Evolutionary conservation across 2,113 vertebrate species (phyloP), one percentile per base, ranked within the genome.

Genomic region (Hyaena hyaena): DNA sequence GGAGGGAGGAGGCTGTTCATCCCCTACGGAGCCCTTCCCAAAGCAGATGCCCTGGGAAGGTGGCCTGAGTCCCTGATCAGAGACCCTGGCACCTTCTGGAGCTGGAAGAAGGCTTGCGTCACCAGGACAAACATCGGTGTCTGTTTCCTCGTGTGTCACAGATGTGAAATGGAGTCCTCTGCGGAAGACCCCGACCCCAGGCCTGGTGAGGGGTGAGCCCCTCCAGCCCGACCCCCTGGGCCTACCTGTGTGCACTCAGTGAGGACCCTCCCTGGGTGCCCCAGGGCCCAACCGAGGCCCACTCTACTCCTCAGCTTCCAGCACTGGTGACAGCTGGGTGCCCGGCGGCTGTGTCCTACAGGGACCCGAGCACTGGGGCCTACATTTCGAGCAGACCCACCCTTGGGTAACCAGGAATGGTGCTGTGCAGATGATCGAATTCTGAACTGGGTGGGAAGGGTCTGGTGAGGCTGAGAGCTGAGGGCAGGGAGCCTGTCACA

Each of bases 291-390:
- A 0, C 73, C 3, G 24, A 55, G 92, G n/a, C n/a, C 43, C 2
- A 0, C 35, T 39, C 33, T 8, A 53, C 48, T 7, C 58, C n/a
- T 66, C 4, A 6, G 82, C 12, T 12, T n/a, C 43, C 69, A 76
- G 69, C 81, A 17, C 9, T 43, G 71, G 43, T 26, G 26, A 53
- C 58, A 76, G 58, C 82, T 12, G 23, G 35, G 80, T 63, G 12
- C n/a, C 9, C 45, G 11, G n/a, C 0, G 2, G 61, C 26, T 2
- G 16, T 0, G 4, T 66, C 45, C 48, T 23, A 0, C 3, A 8
- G 48, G 26, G 74, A 85, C 92, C 12, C 31, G 1, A 33, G 21
- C 21, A 1, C 1, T 17, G 23, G 6, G 74, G n/a, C 88, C 39
- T 9, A 12, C 12, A 0, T 10, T 31, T 55, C 6, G 1, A 10